These are phyloP conservation scores for Salvator merianae DNA, from an alignment of 2,113 vertebrate species.

Conservation along the genomic window DNA sequence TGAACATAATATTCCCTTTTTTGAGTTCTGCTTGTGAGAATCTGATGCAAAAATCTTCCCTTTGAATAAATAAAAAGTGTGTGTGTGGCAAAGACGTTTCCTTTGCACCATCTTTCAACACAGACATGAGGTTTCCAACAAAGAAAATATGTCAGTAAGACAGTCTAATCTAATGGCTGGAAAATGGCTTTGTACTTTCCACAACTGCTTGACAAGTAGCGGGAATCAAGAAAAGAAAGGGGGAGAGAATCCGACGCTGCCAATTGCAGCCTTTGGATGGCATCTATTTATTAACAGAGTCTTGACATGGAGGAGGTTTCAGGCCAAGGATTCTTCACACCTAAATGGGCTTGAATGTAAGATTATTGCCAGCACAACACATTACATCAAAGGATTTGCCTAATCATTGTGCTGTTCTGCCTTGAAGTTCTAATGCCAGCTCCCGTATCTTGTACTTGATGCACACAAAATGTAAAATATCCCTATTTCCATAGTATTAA, in stretches of 20 bases:
- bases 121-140: conserved; percentile 32
- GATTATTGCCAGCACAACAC: conserved; percentile 58
- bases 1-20: neutral
- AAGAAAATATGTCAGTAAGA: conserved; percentile 35
- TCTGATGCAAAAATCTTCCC: neutral
- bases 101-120: conserved; percentile 12
- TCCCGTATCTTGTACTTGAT: conserved; percentile 51
- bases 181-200: conserved; percentile 40
- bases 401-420: conserved; percentile 52
- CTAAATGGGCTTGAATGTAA: conserved; percentile 63
- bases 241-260: neutral
- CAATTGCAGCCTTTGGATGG: conserved; percentile 25
- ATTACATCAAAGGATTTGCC: conserved; percentile 66
- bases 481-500: conserved; percentile 59
- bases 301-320: conserved; percentile 51
- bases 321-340: conserved; percentile 68
- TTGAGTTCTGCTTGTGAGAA: neutral
- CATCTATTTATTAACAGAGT: conserved; percentile 56
- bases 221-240: neutral
- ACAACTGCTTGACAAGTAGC: conserved; percentile 37
- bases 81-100: neutral
- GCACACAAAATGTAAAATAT: conserved; percentile 57
- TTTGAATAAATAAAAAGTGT: neutral
- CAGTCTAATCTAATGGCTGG: conserved; percentile 32
- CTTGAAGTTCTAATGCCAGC: conserved; percentile 58